These are phyloP conservation scores for Cossypha heuglini DNA, from an alignment of 2,797 vertebrate species.

Conservation along the genomic window DNA sequence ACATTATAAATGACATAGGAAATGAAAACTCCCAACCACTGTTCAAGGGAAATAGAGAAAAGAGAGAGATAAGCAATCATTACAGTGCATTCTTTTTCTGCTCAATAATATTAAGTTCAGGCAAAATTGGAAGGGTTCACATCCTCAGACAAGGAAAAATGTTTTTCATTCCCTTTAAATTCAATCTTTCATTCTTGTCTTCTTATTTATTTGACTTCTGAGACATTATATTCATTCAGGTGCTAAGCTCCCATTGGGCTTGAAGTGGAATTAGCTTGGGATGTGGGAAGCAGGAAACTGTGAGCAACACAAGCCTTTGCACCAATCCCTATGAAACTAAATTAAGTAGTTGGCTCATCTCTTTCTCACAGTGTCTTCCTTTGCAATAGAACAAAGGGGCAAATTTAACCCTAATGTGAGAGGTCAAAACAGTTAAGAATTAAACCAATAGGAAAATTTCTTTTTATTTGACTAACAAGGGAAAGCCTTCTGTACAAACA, in stretches of 20 bases:
- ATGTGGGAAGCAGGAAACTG: background rate
- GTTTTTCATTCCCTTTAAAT: conserved; percentile 51
- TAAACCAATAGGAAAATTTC: conserved; percentile 58
- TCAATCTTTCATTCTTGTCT: conserved; percentile 35
- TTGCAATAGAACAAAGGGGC: conserved; percentile 52
- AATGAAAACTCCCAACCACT: conserved; percentile 53
- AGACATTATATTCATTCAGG: conserved; percentile 41
- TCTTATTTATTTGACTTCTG: conserved; percentile 54
- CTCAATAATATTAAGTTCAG: conserved; percentile 53
- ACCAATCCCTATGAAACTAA: conserved; percentile 38
- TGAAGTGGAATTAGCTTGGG: conserved; percentile 51
- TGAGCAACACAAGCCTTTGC: background rate
- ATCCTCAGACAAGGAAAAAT: conserved; percentile 59
- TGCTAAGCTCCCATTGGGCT: conserved; percentile 28
- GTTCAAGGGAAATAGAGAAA: conserved; percentile 46
- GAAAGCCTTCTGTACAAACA: conserved; percentile 65
- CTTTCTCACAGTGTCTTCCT: conserved; percentile 30
- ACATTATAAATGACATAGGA: conserved; percentile 69
- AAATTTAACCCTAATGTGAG: conserved; percentile 61
- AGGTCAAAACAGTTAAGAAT: conserved; percentile 64
- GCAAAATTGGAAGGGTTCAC: conserved; percentile 33
- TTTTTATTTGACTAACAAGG: conserved; percentile 59
- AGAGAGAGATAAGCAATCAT: conserved; percentile 58
- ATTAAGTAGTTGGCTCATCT: conserved; percentile 52
- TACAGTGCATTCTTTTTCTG: conserved; percentile 45